A percentile compares a stretch with the other conserved stretches of the same genome.
Evolutionary conservation across 2,888 invertebrate species (phyloP).

Genomic region (Chloroclysta siterata): DNA sequence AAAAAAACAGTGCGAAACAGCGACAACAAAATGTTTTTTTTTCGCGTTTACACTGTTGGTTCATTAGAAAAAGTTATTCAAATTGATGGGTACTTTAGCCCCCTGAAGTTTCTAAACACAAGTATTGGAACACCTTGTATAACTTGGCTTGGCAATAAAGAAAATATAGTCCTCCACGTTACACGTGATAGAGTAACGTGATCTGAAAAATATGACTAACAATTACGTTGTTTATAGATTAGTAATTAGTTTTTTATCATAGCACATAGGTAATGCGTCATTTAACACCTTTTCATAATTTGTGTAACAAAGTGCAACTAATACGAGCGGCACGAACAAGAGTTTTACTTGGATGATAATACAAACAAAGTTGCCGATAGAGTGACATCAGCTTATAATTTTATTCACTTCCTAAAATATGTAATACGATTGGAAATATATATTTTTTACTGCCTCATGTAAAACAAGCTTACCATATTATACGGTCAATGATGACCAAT

Average conservation of each 20-base stretch:
- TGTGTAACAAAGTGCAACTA: slow-evolving; percentile 19
- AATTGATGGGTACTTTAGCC: too few relatives aligned
- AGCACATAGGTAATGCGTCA: slow-evolving; percentile 29
- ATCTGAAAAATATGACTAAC: background rate
- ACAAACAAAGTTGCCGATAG: slow-evolving; percentile 2
- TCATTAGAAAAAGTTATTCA: too few relatives aligned
- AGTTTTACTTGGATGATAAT: slow-evolving; percentile 11
- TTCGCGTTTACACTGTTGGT: too few relatives aligned
- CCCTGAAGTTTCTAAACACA: too few relatives aligned
- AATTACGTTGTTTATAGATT: slow-evolving; percentile 20
- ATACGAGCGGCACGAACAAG: slow-evolving; percentile 14
- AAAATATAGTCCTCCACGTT: background rate
- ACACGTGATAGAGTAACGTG: slow-evolving; percentile 9
- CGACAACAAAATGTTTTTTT: too few relatives aligned
- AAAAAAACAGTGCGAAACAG: too few relatives aligned
- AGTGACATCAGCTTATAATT: background rate
- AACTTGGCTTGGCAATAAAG: slow-evolving; percentile 15
- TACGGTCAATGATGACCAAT: too few relatives aligned
- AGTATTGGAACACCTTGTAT: too few relatives aligned
- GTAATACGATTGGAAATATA: too few relatives aligned
- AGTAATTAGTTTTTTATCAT: slow-evolving; percentile 28
- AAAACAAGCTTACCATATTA: too few relatives aligned
- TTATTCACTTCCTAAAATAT: background rate
- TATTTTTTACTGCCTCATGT: too few relatives aligned
- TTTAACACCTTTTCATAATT: slow-evolving; percentile 12